Conservation (phyloP, 1,140 invertebrate species). For the Globodera ellingtonae region DNA sequence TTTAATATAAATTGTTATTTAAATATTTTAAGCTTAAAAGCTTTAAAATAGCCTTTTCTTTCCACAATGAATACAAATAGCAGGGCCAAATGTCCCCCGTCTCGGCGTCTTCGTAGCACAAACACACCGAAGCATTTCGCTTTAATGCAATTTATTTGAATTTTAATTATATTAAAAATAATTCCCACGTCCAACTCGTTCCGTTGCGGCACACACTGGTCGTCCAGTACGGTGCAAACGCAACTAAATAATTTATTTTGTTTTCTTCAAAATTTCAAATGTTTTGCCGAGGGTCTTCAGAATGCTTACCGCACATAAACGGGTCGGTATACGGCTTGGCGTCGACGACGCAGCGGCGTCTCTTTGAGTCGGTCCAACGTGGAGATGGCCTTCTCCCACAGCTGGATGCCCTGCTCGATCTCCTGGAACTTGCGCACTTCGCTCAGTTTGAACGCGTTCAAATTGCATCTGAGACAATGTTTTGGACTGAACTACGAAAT, state of each 20-base stretch:
- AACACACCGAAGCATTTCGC: slow-evolving; percentile 61
- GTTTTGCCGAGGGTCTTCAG: not conserved
- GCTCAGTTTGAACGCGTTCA: slow-evolving; percentile 63
- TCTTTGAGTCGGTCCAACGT: slow-evolving; percentile 31
- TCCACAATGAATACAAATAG: slow-evolving; percentile 59
- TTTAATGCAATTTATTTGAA: slow-evolving; percentile 36
- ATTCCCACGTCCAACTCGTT: slow-evolving; percentile 56
- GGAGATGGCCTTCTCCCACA: slow-evolving; percentile 54
- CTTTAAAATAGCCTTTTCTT: slow-evolving; percentile 51
- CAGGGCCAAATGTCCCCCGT: slow-evolving; percentile 65
- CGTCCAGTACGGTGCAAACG: slow-evolving; percentile 54
- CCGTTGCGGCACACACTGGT: slow-evolving; percentile 64
- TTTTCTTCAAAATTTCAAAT: no score
- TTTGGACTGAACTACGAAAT: not conserved
- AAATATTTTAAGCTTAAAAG: not conserved
- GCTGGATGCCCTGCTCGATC: slow-evolving; percentile 58
- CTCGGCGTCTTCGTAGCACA: slow-evolving; percentile 61
- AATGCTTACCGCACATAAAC: slow-evolving; percentile 53
- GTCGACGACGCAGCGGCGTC: slow-evolving; percentile 34
- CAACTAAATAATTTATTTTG: slow-evolving; percentile 33
- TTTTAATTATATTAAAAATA: not conserved
- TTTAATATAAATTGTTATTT: no score
- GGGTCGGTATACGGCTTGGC: slow-evolving; percentile 59
- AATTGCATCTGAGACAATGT: slow-evolving; percentile 49
- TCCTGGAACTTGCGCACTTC: slow-evolving; percentile 61